phyloP scores from a whole-genome alignment of 2,113 vertebrate genomes.

The Paralichthys olivaceus region DNA sequence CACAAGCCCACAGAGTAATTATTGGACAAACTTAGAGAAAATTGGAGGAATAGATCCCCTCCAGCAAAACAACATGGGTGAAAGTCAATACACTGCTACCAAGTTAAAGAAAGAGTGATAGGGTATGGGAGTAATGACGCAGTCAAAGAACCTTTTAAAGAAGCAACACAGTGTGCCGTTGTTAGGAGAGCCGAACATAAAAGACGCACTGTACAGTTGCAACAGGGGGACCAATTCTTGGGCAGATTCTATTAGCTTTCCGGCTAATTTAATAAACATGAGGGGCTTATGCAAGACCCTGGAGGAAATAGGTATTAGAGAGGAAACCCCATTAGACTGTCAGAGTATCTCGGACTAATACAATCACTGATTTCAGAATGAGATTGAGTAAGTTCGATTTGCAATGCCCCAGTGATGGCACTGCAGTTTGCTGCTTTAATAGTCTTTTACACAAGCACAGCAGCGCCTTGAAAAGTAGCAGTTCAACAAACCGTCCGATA shows the following conservation, averaged over 20 bases:
- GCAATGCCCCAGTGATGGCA: constrained; percentile 17
- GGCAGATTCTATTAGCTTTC: constrained; percentile 68
- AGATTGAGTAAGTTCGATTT: constrained; percentile 55
- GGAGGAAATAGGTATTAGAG: constrained; percentile 73
- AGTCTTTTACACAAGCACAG: constrained; percentile 18
- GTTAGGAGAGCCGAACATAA: constrained; percentile 54
- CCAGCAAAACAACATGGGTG: neutral
- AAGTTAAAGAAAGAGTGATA: constrained; percentile 30
- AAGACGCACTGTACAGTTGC: constrained; percentile 54
- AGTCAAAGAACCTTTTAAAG: constrained; percentile 51
- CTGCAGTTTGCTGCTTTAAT: constrained; percentile 45
- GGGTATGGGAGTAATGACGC: constrained; percentile 29
- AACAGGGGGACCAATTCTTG: constrained; percentile 66
- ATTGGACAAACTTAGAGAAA: constrained; percentile 23
- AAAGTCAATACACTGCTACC: constrained; percentile 26
- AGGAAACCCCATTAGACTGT: constrained; percentile 70
- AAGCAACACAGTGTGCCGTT: constrained; percentile 59
- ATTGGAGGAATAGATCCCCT: constrained; percentile 11
- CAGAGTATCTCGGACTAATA: constrained; percentile 65
- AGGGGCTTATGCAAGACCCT: constrained; percentile 62
- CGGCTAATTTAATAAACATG: constrained; percentile 73
- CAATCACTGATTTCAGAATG: constrained; percentile 52
- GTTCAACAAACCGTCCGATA: neutral
- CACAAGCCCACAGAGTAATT: constrained; percentile 10
- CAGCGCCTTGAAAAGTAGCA: neutral